Percentiles rank a stretch among this genome's conserved stretches.
Conservation (phyloP, 1,140 invertebrate genomes). For the Drosophila tani region DNA sequence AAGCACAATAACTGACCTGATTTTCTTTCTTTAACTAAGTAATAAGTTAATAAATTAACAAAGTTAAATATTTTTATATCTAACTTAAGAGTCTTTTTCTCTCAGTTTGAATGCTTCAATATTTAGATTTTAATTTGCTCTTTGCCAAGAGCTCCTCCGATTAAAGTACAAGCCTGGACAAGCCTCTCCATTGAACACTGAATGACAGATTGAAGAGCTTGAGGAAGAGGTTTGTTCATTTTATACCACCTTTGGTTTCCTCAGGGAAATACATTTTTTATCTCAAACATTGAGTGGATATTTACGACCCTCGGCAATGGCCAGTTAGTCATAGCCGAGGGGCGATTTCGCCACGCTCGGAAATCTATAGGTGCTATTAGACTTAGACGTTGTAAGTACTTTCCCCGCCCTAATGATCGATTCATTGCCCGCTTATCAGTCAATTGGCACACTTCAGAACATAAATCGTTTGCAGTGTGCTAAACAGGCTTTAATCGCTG, state of each 20-base stretch:
- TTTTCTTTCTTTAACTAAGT: not conserved
- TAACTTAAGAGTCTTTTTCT: not conserved
- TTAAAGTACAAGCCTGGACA: not conserved
- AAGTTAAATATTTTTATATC: not conserved
- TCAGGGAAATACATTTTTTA: slow-evolving; percentile 41
- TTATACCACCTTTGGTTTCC: not conserved
- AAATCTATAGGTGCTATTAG: slow-evolving; percentile 8
- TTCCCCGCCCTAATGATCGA: slow-evolving; percentile 37
- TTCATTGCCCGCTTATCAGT: slow-evolving; percentile 50
- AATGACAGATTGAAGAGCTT: not conserved
- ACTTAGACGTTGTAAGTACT: slow-evolving; percentile 39
- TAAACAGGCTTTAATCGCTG: slow-evolving; percentile 61
- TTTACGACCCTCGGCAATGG: slow-evolving; percentile 21
- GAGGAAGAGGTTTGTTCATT: not conserved
- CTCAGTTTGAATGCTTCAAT: not conserved
- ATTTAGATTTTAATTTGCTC: not conserved
- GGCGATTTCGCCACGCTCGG: slow-evolving; percentile 43
- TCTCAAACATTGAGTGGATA: slow-evolving; percentile 21
- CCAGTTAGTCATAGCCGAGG: slow-evolving; percentile 47
- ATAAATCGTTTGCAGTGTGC: slow-evolving; percentile 58
- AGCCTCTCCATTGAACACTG: slow-evolving; percentile 21
- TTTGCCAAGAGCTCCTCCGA: not conserved
- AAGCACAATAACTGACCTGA: no score
- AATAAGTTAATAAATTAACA: not conserved
- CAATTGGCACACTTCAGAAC: slow-evolving; percentile 62